Evolutionary conservation across 2,888 invertebrate species (phyloP), one percentile per base, ranked within the genome.

Genomic region (Agonopterix heracliana): DNA sequence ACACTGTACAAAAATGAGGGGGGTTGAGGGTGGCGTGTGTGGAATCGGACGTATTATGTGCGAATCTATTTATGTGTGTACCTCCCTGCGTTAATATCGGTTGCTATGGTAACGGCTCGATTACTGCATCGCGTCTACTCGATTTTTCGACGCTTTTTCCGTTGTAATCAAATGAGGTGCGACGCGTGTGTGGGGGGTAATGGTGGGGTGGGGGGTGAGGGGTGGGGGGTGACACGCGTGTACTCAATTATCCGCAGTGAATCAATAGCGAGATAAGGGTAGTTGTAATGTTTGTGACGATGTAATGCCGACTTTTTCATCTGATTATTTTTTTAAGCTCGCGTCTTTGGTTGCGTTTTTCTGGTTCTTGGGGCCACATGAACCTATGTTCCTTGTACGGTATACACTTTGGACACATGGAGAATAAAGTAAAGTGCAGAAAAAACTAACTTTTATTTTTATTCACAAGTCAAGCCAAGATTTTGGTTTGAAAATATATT

Each of bases 161-260:
- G 84, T 83, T 84, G 87, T 88, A 88, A 87, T 87, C 85, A 88
- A 88, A 87, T 88, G 88, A 87, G 88, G 86, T 85, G 86, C 81
- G 74, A 69, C 74, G 71, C 70, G 81, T 75, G 79, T 77, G 81
- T 71, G 74, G 59, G 59, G 53, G 56, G 49, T 9, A 12, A 9
- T 51, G 48, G 46, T 54, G 53, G 47, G 59, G 53, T 58, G 59
- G 60, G 54, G 51, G 52, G 62, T 66, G 56, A 54, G 55, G 62
- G 57, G 56, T 55, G 63, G 65, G 71, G 70, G 73, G 73, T 73
- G 83, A 75, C 84, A 86, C 84, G 86, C 87, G 83, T 85, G 87
- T 87, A 84, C 85, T 86, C 86, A 87, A 87, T 88, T 88, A 87
- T 84, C 85, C 81, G 86, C 86, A 87, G 83, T 85, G 85, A 88